Conservation (phyloP, 2,113 vertebrate genomes). For the Holacanthus passer region DNA sequence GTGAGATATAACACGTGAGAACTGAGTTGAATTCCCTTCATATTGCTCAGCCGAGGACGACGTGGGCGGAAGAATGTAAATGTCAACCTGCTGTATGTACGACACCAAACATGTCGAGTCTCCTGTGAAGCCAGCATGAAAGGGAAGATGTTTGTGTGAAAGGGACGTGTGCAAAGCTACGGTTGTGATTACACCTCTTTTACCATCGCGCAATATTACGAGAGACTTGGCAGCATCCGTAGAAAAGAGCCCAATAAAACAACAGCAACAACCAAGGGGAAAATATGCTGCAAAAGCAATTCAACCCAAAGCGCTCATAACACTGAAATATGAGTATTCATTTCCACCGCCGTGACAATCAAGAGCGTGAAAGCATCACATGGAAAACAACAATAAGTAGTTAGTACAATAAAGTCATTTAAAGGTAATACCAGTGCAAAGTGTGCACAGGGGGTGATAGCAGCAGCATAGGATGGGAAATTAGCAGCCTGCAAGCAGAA, state of each 20-base stretch:
- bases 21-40: neutral
- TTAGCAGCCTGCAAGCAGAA: neutral
- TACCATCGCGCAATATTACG: neutral
- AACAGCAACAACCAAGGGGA: neutral
- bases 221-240: neutral
- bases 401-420: neutral
- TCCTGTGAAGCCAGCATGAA: neutral
- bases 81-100: neutral
- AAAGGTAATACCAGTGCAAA: neutral
- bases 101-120: conserved; percentile 1
- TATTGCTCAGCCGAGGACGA: neutral
- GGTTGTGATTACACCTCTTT: neutral
- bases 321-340: neutral
- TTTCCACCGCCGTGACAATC: neutral
- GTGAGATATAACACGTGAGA: neutral
- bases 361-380: neutral
- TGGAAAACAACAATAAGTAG: neutral
- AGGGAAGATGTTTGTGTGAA: neutral
- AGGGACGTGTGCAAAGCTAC: neutral
- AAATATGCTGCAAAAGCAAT: neutral
- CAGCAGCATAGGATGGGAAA: neutral
- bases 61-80: neutral
- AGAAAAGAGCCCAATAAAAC: conserved; percentile 6
- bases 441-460: neutral
- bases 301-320: neutral